Conservation (phyloP, 2,113 vertebrate genomes). For the Cyprichromis sp. region DNA sequence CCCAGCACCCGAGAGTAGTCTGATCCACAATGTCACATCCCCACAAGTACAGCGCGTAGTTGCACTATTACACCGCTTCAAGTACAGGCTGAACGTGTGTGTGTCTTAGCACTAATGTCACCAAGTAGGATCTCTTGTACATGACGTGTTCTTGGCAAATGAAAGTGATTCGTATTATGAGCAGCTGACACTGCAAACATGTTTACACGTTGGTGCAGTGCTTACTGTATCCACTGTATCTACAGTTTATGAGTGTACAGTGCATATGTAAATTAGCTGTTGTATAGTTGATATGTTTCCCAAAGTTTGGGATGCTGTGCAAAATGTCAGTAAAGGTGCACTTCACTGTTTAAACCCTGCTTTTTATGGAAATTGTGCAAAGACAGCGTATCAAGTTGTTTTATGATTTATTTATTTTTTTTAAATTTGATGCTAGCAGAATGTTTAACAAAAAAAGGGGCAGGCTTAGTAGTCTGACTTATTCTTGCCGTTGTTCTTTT, state of each 20-base stretch:
- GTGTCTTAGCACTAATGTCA: slow-evolving; percentile 30
- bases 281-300: neutral
- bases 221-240: neutral
- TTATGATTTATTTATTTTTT: neutral
- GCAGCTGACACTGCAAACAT: slow-evolving; percentile 2
- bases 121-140: slow-evolving; percentile 6
- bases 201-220: neutral
- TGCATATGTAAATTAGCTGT: neutral
- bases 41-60: slow-evolving; percentile 11
- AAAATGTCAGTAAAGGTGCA: neutral
- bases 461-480: neutral
- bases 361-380: neutral
- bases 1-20: neutral
- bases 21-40: slow-evolving; percentile 25
- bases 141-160: slow-evolving; percentile 15
- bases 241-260: neutral
- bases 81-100: slow-evolving; percentile 13
- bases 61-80: slow-evolving; percentile 8
- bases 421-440: neutral
- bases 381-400: neutral
- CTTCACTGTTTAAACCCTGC: neutral
- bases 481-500: neutral
- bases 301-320: neutral
- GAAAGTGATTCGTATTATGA: slow-evolving; percentile 21
- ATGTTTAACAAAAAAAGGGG: neutral